Evolutionary conservation across 2,888 invertebrate species (phyloP).

Genomic region (Eupithecia pulchellata): DNA sequence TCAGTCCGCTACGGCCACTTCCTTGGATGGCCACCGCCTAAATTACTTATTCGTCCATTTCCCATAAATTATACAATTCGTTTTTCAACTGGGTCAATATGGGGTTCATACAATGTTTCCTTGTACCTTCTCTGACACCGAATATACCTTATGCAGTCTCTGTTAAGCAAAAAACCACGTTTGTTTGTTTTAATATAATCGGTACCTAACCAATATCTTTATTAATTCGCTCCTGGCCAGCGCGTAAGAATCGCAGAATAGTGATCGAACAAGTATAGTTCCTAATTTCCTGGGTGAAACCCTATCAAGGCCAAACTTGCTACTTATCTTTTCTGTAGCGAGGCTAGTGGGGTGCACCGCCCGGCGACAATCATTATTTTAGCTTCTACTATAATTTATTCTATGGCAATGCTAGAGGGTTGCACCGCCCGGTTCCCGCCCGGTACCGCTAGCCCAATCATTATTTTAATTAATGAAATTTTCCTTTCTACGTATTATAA

Average conservation of each 20-base stretch:
- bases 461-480: not conserved
- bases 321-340: not conserved
- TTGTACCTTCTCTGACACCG: not conserved
- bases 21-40: too few relatives aligned
- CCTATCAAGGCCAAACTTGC: not conserved
- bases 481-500: not conserved
- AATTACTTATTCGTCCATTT: too few relatives aligned
- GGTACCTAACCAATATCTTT: too few relatives aligned
- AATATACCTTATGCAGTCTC: too few relatives aligned
- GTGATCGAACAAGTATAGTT: not conserved
- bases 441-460: too few relatives aligned
- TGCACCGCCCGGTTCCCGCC: not conserved
- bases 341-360: not conserved
- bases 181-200: too few relatives aligned
- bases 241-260: not conserved
- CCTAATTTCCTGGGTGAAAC: not conserved
- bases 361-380: not conserved
- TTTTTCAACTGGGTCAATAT: not conserved
- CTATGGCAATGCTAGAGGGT: not conserved
- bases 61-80: not conserved
- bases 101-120: not conserved
- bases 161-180: not conserved
- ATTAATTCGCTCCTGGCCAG: not conserved
- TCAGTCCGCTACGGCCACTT: too few relatives aligned
- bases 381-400: not conserved